phyloP scores from a whole-genome alignment of 2,888 invertebrate genomes.

The Folsomia candida region DNA sequence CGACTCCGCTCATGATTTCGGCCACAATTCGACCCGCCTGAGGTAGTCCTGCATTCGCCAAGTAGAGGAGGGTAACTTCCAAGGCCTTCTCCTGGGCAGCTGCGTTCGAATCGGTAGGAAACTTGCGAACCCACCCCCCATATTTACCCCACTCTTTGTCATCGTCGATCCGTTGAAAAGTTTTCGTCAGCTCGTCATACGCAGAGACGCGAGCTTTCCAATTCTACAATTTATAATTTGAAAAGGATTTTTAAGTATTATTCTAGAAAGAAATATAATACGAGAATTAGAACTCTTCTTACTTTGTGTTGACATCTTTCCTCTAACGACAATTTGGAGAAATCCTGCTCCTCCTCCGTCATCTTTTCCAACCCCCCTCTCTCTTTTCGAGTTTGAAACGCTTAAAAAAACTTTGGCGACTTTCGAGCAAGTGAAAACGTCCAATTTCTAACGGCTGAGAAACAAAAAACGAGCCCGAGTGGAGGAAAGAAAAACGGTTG shows the following conservation, averaged over 20 bases:
- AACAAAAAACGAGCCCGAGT: neutral
- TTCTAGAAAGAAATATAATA: too few species aligned
- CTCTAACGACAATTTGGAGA: constrained; percentile 80
- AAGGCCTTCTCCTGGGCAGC: constrained; percentile 93
- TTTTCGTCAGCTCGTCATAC: constrained; percentile 87
- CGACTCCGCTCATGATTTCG: constrained; percentile 84
- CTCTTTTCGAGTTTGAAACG: neutral
- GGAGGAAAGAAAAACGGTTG: too few species aligned
- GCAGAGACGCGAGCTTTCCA: constrained; percentile 95
- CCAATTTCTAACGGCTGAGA: neutral
- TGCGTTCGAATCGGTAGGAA: constrained; percentile 90
- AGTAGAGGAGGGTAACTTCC: constrained; percentile 84
- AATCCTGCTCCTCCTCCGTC: constrained; percentile 66
- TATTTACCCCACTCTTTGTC: constrained; percentile 95
- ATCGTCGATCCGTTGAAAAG: constrained; percentile 82
- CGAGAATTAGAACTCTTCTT: too few species aligned
- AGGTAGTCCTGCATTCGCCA: constrained; percentile 79
- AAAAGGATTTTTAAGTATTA: too few species aligned
- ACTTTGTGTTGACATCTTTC: constrained; percentile 89
- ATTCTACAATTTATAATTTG: constrained; percentile 58
- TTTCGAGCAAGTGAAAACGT: neutral
- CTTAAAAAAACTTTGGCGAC: neutral
- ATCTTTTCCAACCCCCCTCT: neutral
- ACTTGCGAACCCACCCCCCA: constrained; percentile 85
- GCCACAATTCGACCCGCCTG: constrained; percentile 75